Percentiles rank a stretch among this genome's conserved stretches.
These are phyloP conservation scores for Elmis aenea DNA, from an alignment of 2,888 invertebrate genomes.

Conservation along the genomic window DNA sequence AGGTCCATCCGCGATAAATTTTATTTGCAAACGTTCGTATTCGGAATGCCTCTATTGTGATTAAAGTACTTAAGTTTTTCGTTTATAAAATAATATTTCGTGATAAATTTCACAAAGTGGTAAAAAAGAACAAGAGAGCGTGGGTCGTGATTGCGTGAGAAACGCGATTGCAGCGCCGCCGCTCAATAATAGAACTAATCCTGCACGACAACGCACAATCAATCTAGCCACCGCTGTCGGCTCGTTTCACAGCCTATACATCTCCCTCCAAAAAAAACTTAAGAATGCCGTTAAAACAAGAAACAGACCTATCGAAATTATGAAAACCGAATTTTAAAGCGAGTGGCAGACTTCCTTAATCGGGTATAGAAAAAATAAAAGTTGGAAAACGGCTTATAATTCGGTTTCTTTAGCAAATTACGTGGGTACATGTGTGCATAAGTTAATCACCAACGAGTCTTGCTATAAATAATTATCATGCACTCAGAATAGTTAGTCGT, in stretches of 20 bases:
- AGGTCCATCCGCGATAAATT: too few species aligned
- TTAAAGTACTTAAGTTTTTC: not conserved
- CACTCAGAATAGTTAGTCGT: too few species aligned
- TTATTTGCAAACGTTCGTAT: not conserved
- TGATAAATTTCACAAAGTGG: conserved; percentile 37
- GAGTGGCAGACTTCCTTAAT: too few species aligned
- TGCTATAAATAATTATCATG: too few species aligned
- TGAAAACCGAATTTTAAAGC: too few species aligned
- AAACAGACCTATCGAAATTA: too few species aligned
- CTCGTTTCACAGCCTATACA: conserved; percentile 25
- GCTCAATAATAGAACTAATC: conserved; percentile 35
- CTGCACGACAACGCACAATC: conserved; percentile 40
- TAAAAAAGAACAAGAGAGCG: conserved; percentile 31
- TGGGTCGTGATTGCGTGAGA: conserved; percentile 32
- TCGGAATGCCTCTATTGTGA: not conserved
- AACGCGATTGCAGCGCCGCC: conserved; percentile 31
- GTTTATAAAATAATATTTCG: conserved; percentile 34
- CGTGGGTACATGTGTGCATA: too few species aligned
- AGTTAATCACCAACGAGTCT: too few species aligned
- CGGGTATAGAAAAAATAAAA: too few species aligned
- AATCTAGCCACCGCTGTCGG: conserved; percentile 31
- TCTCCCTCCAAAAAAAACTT: conserved; percentile 17
- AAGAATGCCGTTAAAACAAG: not conserved
- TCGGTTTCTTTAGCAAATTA: too few species aligned
- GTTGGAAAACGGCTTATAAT: too few species aligned